phyloP scores from a whole-genome alignment of 1,140 invertebrate genomes.

The Musca vetustissima region DNA sequence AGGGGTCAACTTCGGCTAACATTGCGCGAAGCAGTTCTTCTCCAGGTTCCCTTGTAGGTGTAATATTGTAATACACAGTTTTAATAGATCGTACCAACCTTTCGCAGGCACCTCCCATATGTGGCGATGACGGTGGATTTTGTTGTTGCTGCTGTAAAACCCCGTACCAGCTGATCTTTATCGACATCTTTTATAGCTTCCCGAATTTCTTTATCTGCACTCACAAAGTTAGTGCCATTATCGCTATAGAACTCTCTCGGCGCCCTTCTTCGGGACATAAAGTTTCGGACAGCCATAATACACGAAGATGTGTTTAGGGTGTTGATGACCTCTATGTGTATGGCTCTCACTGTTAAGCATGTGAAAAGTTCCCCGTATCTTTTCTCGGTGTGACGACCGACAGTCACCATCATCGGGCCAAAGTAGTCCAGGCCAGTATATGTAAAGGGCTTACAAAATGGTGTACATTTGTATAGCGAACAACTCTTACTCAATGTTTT shows the following conservation, averaged over 20 bases:
- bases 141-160: background rate
- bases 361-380: constrained; percentile 53
- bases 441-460: too few species aligned
- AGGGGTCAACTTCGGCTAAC: background rate
- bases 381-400: constrained; percentile 41
- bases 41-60: background rate
- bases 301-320: constrained; percentile 49
- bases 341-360: constrained; percentile 47
- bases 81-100: background rate
- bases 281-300: constrained; percentile 48
- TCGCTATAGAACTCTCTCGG: constrained; percentile 24
- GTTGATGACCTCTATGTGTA: constrained; percentile 55
- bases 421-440: constrained; percentile 38
- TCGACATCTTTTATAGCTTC: background rate
- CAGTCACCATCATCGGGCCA: constrained; percentile 39
- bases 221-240: constrained; percentile 11
- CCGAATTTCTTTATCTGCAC: constrained; percentile 6
- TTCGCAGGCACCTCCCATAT: background rate
- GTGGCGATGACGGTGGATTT: background rate
- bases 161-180: background rate
- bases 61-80: background rate
- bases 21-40: background rate
- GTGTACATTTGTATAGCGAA: too few species aligned
- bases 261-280: constrained; percentile 50
- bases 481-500: too few species aligned